Evolutionary conservation across 2,113 vertebrate genomes (phyloP).

Genomic region (Verasper variegatus): DNA sequence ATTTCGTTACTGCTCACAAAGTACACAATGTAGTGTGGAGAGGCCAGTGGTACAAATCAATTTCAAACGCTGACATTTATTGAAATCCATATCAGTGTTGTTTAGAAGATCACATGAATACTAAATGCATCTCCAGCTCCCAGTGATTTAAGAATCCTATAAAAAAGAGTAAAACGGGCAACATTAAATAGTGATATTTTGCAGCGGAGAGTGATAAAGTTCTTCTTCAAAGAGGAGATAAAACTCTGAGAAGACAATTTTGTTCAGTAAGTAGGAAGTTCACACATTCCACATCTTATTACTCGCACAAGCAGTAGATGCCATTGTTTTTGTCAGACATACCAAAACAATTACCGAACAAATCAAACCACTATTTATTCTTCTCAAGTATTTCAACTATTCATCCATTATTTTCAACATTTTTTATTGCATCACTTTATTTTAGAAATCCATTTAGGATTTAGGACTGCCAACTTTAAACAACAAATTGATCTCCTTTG

Average conservation of each 20-base stretch:
- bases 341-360: neutral
- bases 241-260: neutral
- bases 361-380: neutral
- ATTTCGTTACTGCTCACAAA: constrained; percentile 21
- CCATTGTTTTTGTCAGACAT: neutral
- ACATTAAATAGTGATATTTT: constrained; percentile 17
- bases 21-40: constrained; percentile 3
- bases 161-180: neutral
- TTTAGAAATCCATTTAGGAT: too few species aligned
- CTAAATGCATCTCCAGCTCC: constrained; percentile 13
- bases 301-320: too few species aligned
- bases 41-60: constrained; percentile 28
- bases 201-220: constrained; percentile 11
- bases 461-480: too few species aligned
- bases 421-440: too few species aligned
- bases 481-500: neutral
- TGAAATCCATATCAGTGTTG: constrained; percentile 36
- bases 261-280: neutral
- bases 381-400: too few species aligned
- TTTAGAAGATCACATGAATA: constrained; percentile 29
- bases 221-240: neutral
- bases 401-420: too few species aligned
- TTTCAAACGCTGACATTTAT: constrained; percentile 37
- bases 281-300: neutral
- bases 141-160: constrained; percentile 16